Evolutionary conservation across 2,113 vertebrate genomes (phyloP), one percentile per base, ranked within the genome.

Genomic region (Pseudorectes ferrugineus): DNA sequence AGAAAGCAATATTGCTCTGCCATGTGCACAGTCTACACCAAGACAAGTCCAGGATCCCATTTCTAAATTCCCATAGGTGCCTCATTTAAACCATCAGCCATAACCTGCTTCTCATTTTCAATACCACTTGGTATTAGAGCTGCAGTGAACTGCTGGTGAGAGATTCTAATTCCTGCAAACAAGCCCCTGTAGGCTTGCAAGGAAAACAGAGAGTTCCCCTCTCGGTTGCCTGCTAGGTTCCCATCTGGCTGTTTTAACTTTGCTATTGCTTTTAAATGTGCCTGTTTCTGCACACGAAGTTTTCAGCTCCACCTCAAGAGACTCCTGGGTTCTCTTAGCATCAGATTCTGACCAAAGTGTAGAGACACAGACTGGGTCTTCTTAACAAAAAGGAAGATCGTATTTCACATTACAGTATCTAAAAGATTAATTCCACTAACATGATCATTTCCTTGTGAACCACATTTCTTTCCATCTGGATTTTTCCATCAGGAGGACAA

Each of bases 121-220:
- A 81, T 88, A 96, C 92, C 90, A 75, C 93, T 96, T 91, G 95
- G 95, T 96, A 97, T 96, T 96, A 96, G 95, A 92, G 93, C 88
- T 93, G 85, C 90, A 96, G 88, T 59, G 88, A 96, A 96, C 94
- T 92, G 93, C 95, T 96, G 92, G 95, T 95, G 95, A 97, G 96
- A 96, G 95, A 96, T 95, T 95, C 95, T 97, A 96, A 97, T 97
- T 96, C 96, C 96, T 94, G 93, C 95, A 96, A 97, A 97, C 95
- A 97, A 96, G 96, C 88, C 96, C 96, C 96, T 78, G 57, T 95
- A 95, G 96, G 94, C 93, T 92, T 96, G 95, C 94, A 96, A 90
- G 92, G 85, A 95, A 96, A 97, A 96, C 94, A 97, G 82, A 94
- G 95, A 92, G 88, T 93, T 96, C 88, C 88, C 88, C 82, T 92